phyloP scores from a whole-genome alignment of 2,113 vertebrate genomes.

The Planiliza haematocheilus region DNA sequence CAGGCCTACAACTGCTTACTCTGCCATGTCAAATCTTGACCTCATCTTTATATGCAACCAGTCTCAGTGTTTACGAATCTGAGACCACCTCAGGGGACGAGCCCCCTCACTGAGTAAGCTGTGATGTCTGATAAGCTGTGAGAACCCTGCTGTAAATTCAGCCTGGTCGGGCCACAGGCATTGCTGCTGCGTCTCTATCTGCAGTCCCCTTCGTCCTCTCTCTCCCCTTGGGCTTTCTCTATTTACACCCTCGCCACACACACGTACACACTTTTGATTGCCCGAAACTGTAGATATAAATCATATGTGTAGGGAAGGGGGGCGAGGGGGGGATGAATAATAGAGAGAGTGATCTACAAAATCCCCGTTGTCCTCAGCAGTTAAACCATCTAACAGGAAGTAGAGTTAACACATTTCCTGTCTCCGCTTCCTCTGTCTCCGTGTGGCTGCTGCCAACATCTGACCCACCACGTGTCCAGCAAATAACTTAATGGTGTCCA shows the following conservation, averaged over 20 bases:
- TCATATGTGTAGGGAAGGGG: slow-evolving; percentile 52
- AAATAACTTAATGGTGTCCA: not conserved
- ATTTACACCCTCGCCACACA: not conserved
- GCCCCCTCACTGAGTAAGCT: slow-evolving; percentile 46
- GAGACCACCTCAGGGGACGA: slow-evolving; percentile 49
- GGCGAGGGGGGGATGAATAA: slow-evolving; percentile 22
- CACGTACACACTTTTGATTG: slow-evolving; percentile 19
- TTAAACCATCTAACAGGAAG: slow-evolving; percentile 59
- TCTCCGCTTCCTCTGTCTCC: slow-evolving; percentile 54
- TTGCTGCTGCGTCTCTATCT: slow-evolving; percentile 53
- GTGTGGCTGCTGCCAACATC: slow-evolving; percentile 39
- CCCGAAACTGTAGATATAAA: slow-evolving; percentile 60
- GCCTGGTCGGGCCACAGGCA: slow-evolving; percentile 68
- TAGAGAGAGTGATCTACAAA: slow-evolving; percentile 35
- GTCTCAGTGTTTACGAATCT: slow-evolving; percentile 59
- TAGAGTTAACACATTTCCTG: slow-evolving; percentile 45
- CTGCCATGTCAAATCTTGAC: slow-evolving; percentile 32
- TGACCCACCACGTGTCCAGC: slow-evolving; percentile 20
- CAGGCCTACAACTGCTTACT: slow-evolving; percentile 38
- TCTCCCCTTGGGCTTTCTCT: slow-evolving; percentile 31
- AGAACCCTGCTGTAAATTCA: slow-evolving; percentile 52
- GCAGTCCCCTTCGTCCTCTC: slow-evolving; percentile 20
- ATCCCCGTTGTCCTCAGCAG: slow-evolving; percentile 37
- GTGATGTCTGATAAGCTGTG: slow-evolving; percentile 75
- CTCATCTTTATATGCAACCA: slow-evolving; percentile 44